Evolutionary conservation across 2,888 invertebrate genomes (phyloP), one percentile per base, ranked within the genome.

Genomic region (Hydroisotoma schaefferi): DNA sequence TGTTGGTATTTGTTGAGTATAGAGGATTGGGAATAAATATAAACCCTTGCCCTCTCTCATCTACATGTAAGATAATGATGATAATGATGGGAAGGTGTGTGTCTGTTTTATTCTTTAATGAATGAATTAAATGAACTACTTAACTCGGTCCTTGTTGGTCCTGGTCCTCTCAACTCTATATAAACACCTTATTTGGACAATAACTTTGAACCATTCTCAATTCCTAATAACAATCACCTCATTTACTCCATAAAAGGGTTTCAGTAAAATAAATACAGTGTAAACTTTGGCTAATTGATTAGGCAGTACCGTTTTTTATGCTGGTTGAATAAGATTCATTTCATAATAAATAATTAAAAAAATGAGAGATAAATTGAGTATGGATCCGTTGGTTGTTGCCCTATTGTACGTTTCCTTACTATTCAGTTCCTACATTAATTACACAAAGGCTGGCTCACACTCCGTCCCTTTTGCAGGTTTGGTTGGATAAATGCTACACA

Each of bases 121-220:
- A 57, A 48, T 48, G 40, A 25, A 46, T 23, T 57, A 57, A 57
- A 57, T 57, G 57, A 57, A 57, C 57, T 57, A 57, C 49, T 57
- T 56, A 56, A 47, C 37, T 56, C 48, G 51, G 40, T 18, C 20
- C 40, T 10, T 40, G 40, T 40, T 20, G n/a, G n/a, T 40, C 20
- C 40, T 15, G 5, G 15, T 33, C 33, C 15, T 15, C 6, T 33
- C 33, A 5, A 18, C n/a, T 40, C 40, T 40, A 40, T 40, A 40
- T 40, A 40, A 40, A 40, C 40, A 40, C 40, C 40, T 20, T 40
- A 18, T 40, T 40, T 40, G 40, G 20, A 8, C 40, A 15, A 40
- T 18, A 15, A 40, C 8, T 40, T 40, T 40, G 40, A 40, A 40
- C 15, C 8, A 18, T 40, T 5, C n/a, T 15, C 5, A 40, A 15